These are phyloP conservation scores for Xylota sylvarum DNA, from an alignment of 2,888 invertebrate species.

Conservation along the genomic window DNA sequence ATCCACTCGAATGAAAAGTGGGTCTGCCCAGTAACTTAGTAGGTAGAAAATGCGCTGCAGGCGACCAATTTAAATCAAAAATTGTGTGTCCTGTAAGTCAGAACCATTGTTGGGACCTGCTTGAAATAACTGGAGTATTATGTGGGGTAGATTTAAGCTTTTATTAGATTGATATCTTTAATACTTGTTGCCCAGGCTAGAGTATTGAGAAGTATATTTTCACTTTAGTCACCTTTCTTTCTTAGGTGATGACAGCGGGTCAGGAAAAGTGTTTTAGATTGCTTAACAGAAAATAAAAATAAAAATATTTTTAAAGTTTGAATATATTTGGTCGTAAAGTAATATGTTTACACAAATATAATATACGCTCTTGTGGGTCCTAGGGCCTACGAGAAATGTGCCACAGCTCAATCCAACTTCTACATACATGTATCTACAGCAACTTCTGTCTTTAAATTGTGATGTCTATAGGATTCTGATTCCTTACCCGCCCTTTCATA, in stretches of 20 bases:
- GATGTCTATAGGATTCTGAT: too few relatives aligned
- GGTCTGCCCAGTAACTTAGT: slow-evolving; percentile 48
- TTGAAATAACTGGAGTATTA: slow-evolving; percentile 47
- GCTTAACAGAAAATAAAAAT: too few relatives aligned
- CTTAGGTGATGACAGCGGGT: not conserved
- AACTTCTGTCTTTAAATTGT: too few relatives aligned
- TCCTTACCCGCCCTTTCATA: too few relatives aligned
- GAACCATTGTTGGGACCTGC: slow-evolving; percentile 51
- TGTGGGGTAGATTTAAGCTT: slow-evolving; percentile 32
- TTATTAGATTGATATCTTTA: slow-evolving; percentile 17
- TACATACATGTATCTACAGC: too few relatives aligned
- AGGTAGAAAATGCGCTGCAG: slow-evolving; percentile 56
- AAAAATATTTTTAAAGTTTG: too few relatives aligned
- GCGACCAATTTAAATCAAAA: slow-evolving; percentile 70
- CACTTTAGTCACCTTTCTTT: not conserved
- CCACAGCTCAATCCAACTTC: too few relatives aligned
- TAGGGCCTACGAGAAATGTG: too few relatives aligned
- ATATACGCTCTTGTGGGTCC: too few relatives aligned
- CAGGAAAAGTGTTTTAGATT: too few relatives aligned
- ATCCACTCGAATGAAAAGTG: slow-evolving; percentile 46
- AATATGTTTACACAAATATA: too few relatives aligned
- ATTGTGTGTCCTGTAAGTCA: slow-evolving; percentile 50
- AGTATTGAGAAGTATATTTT: not conserved
- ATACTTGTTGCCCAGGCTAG: slow-evolving; percentile 43
- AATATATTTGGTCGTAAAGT: too few relatives aligned